Base-by-base conservation (phyloP, 2,797 vertebrate genomes). In the Crossoptilon crossoptilon region DNA sequence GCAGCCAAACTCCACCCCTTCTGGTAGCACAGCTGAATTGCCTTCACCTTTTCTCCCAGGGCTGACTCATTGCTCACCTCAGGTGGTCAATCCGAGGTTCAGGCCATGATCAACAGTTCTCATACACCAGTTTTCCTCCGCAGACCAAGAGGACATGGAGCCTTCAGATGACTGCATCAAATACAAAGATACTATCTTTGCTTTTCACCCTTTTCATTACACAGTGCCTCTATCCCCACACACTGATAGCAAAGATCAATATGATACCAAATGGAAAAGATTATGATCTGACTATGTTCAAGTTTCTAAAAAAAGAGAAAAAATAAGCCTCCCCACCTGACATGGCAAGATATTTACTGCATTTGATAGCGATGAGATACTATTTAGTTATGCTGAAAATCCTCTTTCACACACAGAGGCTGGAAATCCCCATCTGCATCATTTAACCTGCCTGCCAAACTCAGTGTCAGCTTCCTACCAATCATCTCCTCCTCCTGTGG, bases 361-460 rank as follows among this genome's bases (percentile, higher is more conserved):
- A 19, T 46, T 43, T 91, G 80, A 46, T 3, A 5, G 37, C 22
- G 33, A 55, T 9, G 56, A 67, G n/a, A 49, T 15, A 18, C 10
- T 63, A 51, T 74, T 64, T 27, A 53, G 31, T 64, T 55, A 60
- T 1, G 2, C 63, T 79, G 68, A 84, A 93, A 86, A 88, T 55
- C 26, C 67, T 56, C 44, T 11, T 75, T 49, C 35, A 18, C 12
- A 21, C 11, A 14, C 73, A 78, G 31, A n/a, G n/a, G 4, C 56
- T 60, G 71, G 71, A 60, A 59, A 44, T 39, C 63, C 72, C 73
- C 31, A n/a, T 14, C 10, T n/a, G 41, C 41, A 88, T 27, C 22
- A 1, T 41, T 73, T 58, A 35, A 64, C 73, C 56, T 67, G 93
- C 35, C 90, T 90, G 80, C 67, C 74, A 79, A 67, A 37, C 41